A percentile compares a stretch with the other conserved stretches of the same genome.
phyloP scores from a whole-genome alignment of 2,113 vertebrate genomes.

The Phaetusa simplex region DNA sequence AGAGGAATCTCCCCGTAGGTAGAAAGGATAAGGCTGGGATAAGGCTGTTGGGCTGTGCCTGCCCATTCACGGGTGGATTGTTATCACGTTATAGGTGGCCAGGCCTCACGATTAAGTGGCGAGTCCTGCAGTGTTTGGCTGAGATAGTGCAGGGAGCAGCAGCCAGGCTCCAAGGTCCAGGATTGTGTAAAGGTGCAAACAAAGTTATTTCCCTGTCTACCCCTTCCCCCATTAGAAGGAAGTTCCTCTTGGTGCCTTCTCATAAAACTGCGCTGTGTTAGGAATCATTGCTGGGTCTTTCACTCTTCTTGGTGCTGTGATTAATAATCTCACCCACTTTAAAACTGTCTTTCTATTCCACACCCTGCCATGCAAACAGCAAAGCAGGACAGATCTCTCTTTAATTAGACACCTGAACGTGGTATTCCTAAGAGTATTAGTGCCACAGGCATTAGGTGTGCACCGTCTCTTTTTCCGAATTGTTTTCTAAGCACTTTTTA shows the following conservation, averaged over 20 bases:
- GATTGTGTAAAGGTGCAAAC: neutral
- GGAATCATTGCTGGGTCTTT: neutral
- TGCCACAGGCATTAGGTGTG: slow-evolving; percentile 5
- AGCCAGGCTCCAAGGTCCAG: neutral
- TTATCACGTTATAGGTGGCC: accelerated
- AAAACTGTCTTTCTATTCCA: neutral
- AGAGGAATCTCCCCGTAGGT: accelerated
- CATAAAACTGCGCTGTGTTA: accelerated
- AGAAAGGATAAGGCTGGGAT: too few relatives aligned
- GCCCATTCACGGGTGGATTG: accelerated
- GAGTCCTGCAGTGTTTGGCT: accelerated
- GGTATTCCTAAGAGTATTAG: neutral
- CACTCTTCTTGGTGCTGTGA: neutral
- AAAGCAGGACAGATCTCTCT: neutral
- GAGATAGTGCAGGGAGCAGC: neutral
- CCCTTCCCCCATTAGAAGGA: neutral
- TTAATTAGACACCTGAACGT: neutral
- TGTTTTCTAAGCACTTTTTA: neutral
- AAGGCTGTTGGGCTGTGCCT: neutral
- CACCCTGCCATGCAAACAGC: neutral
- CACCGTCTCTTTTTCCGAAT: accelerated
- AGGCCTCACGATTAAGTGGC: accelerated
- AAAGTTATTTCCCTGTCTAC: neutral
- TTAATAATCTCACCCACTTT: neutral
- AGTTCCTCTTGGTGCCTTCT: neutral